phyloP scores from a whole-genome alignment of 2,888 invertebrate genomes.

The Carterocephalus palaemon region DNA sequence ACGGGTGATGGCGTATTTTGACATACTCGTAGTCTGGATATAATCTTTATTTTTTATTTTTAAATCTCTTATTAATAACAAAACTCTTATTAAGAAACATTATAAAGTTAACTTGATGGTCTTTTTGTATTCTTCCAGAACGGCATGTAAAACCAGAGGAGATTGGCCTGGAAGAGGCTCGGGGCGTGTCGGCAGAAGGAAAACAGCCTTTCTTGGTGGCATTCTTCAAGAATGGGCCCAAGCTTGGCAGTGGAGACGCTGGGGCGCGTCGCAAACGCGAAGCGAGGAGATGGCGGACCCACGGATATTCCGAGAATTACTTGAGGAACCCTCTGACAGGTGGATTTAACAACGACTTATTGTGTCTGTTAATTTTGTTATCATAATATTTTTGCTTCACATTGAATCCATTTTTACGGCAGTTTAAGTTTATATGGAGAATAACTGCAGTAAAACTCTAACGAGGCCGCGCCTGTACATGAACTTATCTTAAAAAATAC shows the following conservation, averaged over 20 bases:
- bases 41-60: neutral
- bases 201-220: constrained; percentile 96
- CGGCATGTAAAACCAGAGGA: constrained; percentile 91
- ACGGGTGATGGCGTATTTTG: neutral
- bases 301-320: constrained; percentile 74
- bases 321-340: constrained; percentile 78
- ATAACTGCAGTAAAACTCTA: too few relatives aligned
- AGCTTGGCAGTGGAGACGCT: constrained; percentile 70
- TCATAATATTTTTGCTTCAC: too few relatives aligned
- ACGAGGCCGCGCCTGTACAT: too few relatives aligned
- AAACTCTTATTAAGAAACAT: too few relatives aligned
- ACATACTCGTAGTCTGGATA: neutral
- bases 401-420: too few relatives aligned
- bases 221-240: constrained; percentile 85
- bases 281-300: constrained; percentile 77
- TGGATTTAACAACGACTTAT: too few relatives aligned
- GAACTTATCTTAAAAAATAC: too few relatives aligned
- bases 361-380: too few relatives aligned
- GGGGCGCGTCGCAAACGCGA: constrained; percentile 79
- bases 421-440: too few relatives aligned
- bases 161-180: constrained; percentile 88
- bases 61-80: neutral
- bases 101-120: neutral
- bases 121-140: constrained; percentile 60
- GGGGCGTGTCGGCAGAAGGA: constrained; percentile 81